These are phyloP conservation scores for Anastatus disparis DNA, from an alignment of 1,140 invertebrate genomes.

Conservation along the genomic window DNA sequence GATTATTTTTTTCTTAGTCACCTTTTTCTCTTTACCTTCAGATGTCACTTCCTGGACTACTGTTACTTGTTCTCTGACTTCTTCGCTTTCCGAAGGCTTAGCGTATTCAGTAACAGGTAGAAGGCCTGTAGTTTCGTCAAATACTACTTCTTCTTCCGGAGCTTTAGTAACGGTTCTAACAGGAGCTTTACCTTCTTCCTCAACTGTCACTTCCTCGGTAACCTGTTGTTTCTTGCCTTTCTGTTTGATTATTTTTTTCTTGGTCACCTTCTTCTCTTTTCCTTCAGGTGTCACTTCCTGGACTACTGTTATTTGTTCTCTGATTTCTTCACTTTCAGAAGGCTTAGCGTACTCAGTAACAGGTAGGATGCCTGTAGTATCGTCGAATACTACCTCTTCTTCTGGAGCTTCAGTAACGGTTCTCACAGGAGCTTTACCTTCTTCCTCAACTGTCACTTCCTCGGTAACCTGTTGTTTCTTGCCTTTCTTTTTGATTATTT, in stretches of 20 bases:
- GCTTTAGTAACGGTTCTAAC: constrained; percentile 52
- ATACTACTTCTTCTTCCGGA: constrained; percentile 36
- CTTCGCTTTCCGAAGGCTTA: not conserved
- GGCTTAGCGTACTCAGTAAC: constrained; percentile 27
- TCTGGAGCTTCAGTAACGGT: constrained; percentile 49
- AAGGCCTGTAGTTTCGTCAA: not conserved
- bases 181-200: constrained; percentile 63
- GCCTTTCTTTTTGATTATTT: constrained; percentile 55
- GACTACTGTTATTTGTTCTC: constrained; percentile 33
- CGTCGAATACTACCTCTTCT: constrained; percentile 41
- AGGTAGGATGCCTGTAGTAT: constrained; percentile 16
- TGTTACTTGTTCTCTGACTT: constrained; percentile 22
- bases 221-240: constrained; percentile 62
- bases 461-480: constrained; percentile 64
- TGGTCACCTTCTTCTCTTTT: constrained; percentile 39
- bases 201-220: constrained; percentile 64
- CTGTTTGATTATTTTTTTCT: constrained; percentile 43
- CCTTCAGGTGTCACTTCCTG: constrained; percentile 36
- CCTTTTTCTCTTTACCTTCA: constrained; percentile 38
- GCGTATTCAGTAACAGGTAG: constrained; percentile 49
- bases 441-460: constrained; percentile 65
- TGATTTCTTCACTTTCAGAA: constrained; percentile 4
- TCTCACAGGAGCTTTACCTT: constrained; percentile 47
- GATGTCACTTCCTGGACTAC: constrained; percentile 14
- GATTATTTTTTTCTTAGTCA: constrained; percentile 52